Conservation (phyloP, 2,113 vertebrate species). For the Dipodomys merriami region DNA sequence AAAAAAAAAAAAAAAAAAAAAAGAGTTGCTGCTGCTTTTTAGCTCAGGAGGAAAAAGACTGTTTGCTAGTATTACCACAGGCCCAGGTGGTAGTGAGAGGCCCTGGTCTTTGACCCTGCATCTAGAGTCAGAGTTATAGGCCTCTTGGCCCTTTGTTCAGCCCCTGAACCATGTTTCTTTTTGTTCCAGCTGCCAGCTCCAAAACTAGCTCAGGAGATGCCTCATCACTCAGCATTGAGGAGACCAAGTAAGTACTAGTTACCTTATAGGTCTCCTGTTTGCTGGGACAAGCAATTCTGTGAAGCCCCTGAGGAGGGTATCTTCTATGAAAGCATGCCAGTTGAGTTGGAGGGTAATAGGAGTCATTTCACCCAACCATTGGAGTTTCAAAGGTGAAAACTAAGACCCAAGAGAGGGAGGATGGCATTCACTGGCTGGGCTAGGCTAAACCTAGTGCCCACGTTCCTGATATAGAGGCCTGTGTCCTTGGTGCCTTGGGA, state of each 20-base stretch:
- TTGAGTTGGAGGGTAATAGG: neutral
- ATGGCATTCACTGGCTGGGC: neutral
- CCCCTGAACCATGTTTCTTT: neutral
- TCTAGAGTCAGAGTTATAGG: neutral
- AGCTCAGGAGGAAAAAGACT: neutral
- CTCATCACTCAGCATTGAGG: slow-evolving; percentile 92
- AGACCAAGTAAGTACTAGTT: slow-evolving; percentile 89
- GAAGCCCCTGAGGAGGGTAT: neutral
- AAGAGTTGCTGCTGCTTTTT: too few relatives aligned
- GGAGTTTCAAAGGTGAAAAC: neutral
- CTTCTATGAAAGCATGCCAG: accelerated
- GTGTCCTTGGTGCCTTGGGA: neutral
- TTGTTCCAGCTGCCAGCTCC: slow-evolving; percentile 81
- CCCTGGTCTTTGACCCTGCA: neutral
- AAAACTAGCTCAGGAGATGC: slow-evolving; percentile 91
- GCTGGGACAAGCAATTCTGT: neutral
- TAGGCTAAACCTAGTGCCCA: accelerated
- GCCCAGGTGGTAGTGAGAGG: neutral
- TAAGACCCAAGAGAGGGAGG: neutral
- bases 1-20: too few relatives aligned
- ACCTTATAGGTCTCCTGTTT: neutral
- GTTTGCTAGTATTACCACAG: neutral
- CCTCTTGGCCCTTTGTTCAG: neutral
- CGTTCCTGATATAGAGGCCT: neutral
- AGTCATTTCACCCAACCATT: neutral